A percentile compares a stretch with the other conserved stretches of the same genome.
These are phyloP conservation scores for Lithophane ornitopus DNA, from an alignment of 2,888 invertebrate genomes.

Conservation along the genomic window DNA sequence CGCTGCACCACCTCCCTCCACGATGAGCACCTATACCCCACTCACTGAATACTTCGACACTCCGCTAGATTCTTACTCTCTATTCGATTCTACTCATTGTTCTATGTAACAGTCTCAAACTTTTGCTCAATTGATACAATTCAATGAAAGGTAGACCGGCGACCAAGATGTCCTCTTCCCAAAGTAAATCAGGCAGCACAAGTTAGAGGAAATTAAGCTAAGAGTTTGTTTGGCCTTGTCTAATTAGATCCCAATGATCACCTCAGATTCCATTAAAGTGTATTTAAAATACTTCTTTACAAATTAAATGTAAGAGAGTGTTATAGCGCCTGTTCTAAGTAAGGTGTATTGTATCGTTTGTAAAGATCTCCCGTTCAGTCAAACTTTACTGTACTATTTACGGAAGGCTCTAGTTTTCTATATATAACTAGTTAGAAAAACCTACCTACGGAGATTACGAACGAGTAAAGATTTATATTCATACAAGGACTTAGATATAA, in stretches of 20 bases:
- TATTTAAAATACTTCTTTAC: slow-evolving; percentile 20
- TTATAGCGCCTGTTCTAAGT: background rate
- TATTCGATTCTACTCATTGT: too few relatives aligned
- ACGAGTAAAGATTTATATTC: background rate
- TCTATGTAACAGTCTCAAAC: background rate
- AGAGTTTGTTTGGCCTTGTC: slow-evolving; percentile 1
- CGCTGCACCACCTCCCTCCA: background rate
- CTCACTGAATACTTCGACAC: background rate
- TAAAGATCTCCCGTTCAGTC: background rate
- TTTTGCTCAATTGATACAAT: background rate
- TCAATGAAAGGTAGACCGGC: background rate
- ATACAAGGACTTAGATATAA: background rate
- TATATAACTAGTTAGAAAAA: background rate
- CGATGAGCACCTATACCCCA: background rate
- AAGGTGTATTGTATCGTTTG: background rate
- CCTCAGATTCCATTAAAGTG: background rate
- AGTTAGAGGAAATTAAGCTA: too few relatives aligned
- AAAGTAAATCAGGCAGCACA: background rate
- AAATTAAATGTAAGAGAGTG: slow-evolving; percentile 1
- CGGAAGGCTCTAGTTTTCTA: background rate
- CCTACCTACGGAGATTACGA: too few relatives aligned
- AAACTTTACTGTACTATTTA: background rate
- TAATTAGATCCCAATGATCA: slow-evolving; percentile 16
- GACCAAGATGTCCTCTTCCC: background rate
- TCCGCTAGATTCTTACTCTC: background rate